Base-by-base conservation (phyloP, 2,888 invertebrate species). In the Podabrus alpinus region DNA sequence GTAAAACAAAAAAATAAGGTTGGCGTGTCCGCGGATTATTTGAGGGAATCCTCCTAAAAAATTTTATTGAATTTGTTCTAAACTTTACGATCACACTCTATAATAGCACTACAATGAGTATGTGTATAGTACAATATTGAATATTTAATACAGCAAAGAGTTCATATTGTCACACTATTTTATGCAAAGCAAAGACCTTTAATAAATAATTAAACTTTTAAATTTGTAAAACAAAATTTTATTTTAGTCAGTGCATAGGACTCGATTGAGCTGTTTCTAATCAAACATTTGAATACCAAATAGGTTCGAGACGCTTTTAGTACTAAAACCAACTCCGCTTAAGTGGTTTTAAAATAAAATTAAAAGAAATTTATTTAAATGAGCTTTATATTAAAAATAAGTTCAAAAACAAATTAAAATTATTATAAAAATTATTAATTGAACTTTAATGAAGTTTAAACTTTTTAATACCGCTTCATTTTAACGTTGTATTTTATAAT, bases 241-340 rank as follows among this genome's bases (percentile, higher is more conserved):
- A 19, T 21, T 64, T 64, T 64, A 9, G 62, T 45, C 62, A 11
- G 19, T 19, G 21, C 62, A 17, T 17, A 64, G n/a, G 11, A 64
- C 17, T 64, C 21, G 62, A 64, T 64, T 19, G 17, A 64, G 62
- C 17, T 64, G 62, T 64, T 64, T 21, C 21, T 64, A 64, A 64
- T 64, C 62, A 64, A 64, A 64, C 62, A 64, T 64, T 64, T 64
- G 62, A 64, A 64, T 64, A 64, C 62, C 62, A 64, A 64, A 64
- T 64, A 19, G 21, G 62, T 64, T 64, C 17, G 19, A 64, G 62
- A 64, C 62, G 62, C 62, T 64, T 64, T 64, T 64, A 64, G 62
- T 19, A 64, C 62, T 19, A 64, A 62, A 64, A 21, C 62, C 17
- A 64, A 19, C 62, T n/a, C 21, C 21, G n/a, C 62, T 64, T 64